These are phyloP conservation scores for Calameuta pallipes DNA, from an alignment of 2,888 invertebrate species.

Conservation along the genomic window DNA sequence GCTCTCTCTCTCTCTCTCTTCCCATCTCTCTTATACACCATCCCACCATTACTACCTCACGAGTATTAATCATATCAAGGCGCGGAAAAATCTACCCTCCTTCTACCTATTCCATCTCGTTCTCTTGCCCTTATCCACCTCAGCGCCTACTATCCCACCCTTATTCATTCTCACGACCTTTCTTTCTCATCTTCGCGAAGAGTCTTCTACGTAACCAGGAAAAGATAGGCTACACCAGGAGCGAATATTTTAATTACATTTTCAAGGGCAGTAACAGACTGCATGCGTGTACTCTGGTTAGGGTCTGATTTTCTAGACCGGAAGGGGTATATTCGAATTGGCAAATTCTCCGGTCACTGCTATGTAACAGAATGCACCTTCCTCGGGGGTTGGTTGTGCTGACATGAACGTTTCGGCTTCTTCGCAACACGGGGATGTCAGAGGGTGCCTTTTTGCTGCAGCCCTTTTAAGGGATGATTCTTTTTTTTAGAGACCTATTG, in stretches of 20 bases:
- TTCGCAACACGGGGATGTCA: conserved; percentile 67
- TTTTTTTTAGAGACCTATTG: neutral
- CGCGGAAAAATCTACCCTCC: conserved; percentile 58
- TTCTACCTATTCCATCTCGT: neutral
- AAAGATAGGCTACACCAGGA: neutral
- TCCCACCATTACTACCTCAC: conserved; percentile 30
- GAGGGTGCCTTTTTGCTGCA: conserved; percentile 61
- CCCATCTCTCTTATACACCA: conserved; percentile 24
- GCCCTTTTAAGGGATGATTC: conserved; percentile 25
- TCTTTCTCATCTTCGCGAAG: neutral
- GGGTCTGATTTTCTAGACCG: conserved; percentile 19
- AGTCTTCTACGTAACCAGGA: conserved; percentile 4
- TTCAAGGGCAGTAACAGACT: too few species aligned
- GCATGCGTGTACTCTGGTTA: neutral
- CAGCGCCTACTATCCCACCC: too few species aligned
- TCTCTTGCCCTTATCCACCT: too few species aligned
- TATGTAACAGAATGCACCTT: conserved; percentile 71
- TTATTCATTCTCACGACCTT: conserved; percentile 6
- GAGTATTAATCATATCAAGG: conserved; percentile 62
- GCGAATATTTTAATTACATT: conserved; percentile 9
- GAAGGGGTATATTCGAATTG: conserved; percentile 49
- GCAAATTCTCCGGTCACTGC: conserved; percentile 69
- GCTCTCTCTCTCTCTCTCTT: conserved; percentile 17
- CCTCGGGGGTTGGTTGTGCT: conserved; percentile 67
- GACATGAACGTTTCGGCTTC: conserved; percentile 67